Base-by-base conservation (phyloP, 2,797 vertebrate species). In the Coluber constrictor region DNA sequence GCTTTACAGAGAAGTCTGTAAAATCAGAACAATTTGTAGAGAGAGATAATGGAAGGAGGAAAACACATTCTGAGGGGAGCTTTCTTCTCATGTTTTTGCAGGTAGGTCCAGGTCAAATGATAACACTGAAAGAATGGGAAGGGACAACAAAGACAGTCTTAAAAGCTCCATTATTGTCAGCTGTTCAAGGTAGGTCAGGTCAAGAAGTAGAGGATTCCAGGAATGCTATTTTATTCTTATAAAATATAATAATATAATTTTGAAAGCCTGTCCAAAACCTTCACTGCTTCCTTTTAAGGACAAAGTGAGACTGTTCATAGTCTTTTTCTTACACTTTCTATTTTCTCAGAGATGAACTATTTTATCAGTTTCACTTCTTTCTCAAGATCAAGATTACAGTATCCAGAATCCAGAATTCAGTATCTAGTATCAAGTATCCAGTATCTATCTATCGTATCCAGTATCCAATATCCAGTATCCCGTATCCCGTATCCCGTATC, bases 1-100 rank as follows among this genome's bases (percentile, higher is more conserved):
- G 60, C 89, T 25, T 60, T 56, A 92, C 57, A 59, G 43, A 29
- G 74, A 3, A 90, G 25, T 94, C 92, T 95, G 43, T 60, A 94
- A 91, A 92, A 83, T 0, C 12, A 16, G 87, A 63, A 66, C 13
- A 13, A 27, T 63, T 92, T 66, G 16, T 47, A 86, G 56, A 47
- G 1, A 87, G 27, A 79, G 29, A 54, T 27, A 5, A 2, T 59
- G 20, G 20, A 20, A 59, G 59, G 56, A 7, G 56, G 13, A 43
- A 60, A 88, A 59, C n/a, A 59, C 12, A 47, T 87, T 91, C 56
- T 55, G 87, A 0, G 18, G 51, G 74, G 87, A 92, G 91, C 87
- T 91, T 55, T 29, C 1, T 89, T 92, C 86, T 70, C 86, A 4
- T 90, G 94, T 87, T 86, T 91, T 91, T 54, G 25, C 12, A 91